Percentiles rank a stretch among this genome's conserved stretches.
phyloP scores from a whole-genome alignment of 2,113 vertebrate genomes.

The Burhinus bistriatus region DNA sequence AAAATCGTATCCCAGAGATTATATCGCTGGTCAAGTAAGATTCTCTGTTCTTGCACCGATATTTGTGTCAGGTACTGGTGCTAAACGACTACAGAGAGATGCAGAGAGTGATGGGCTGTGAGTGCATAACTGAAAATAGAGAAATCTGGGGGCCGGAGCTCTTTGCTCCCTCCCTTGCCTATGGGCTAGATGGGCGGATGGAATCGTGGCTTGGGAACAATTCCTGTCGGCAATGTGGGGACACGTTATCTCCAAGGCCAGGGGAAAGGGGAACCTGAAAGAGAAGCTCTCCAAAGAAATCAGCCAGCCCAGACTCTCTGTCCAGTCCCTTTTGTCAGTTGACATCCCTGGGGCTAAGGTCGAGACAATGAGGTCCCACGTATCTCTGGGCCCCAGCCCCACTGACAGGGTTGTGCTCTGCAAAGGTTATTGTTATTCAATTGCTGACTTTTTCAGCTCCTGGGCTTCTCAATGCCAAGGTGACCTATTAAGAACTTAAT shows the following conservation, averaged over 20 bases:
- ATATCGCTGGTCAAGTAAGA: background rate
- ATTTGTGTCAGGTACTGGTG: background rate
- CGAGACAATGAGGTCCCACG: background rate
- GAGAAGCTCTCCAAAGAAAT: background rate
- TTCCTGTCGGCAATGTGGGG: background rate
- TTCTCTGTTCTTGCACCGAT: background rate
- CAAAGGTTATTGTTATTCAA: conserved; percentile 61
- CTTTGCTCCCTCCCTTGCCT: background rate
- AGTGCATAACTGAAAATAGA: background rate
- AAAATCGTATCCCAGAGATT: background rate
- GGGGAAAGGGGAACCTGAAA: background rate
- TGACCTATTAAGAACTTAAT: conserved; percentile 67
- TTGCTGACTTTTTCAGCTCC: conserved; percentile 29
- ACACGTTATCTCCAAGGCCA: background rate
- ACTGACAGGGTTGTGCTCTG: background rate
- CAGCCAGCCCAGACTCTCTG: background rate
- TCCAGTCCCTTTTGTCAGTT: background rate
- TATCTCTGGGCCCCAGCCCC: conserved; percentile 49
- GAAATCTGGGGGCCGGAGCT: background rate
- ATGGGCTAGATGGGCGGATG: background rate
- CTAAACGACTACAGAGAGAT: background rate
- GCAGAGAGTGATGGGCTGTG: background rate
- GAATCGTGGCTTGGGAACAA: background rate
- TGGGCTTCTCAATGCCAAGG: conserved; percentile 47
- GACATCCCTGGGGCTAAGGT: conserved; percentile 11